Evolutionary conservation across 1,140 invertebrate species (phyloP).

Genomic region (Ostrea denselamellosa): DNA sequence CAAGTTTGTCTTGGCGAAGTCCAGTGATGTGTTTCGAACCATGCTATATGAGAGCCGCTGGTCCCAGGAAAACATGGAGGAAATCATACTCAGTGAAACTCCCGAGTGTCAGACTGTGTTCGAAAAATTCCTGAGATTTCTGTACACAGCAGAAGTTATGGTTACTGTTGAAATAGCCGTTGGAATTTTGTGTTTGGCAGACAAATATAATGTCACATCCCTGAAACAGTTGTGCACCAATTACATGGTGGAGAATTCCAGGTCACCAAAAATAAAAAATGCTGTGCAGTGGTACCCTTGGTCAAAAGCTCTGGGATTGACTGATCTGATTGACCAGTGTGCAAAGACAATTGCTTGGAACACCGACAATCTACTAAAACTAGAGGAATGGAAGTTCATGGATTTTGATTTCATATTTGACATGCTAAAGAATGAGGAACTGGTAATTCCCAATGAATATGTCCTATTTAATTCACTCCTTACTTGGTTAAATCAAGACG

Average conservation of each 20-base stretch:
- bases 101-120: conserved; percentile 76
- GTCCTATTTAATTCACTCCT: conserved; percentile 68
- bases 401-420: conserved; percentile 77
- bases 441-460: conserved; percentile 75
- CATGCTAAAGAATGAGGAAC: conserved; percentile 71
- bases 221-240: conserved; percentile 74
- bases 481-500: conserved; percentile 71
- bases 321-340: conserved; percentile 73
- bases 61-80: conserved; percentile 64
- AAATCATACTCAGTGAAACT: conserved; percentile 76
- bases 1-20: conserved; percentile 78
- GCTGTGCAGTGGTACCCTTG: conserved; percentile 78
- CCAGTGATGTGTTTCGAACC: conserved; percentile 77
- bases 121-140: conserved; percentile 75
- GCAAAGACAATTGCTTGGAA: conserved; percentile 78
- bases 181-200: conserved; percentile 78
- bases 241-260: conserved; percentile 77
- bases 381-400: conserved; percentile 75
- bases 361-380: conserved; percentile 71
- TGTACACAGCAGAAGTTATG: conserved; percentile 77
- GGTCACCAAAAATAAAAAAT: conserved; percentile 74
- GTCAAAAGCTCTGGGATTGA: conserved; percentile 76
- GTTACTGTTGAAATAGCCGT: conserved; percentile 73
- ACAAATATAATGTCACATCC: conserved; percentile 78
- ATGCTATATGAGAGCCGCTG: conserved; percentile 77